A percentile compares a stretch with the other conserved stretches of the same genome.
phyloP scores from a whole-genome alignment of 2,797 vertebrate species.

The Coluber constrictor region DNA sequence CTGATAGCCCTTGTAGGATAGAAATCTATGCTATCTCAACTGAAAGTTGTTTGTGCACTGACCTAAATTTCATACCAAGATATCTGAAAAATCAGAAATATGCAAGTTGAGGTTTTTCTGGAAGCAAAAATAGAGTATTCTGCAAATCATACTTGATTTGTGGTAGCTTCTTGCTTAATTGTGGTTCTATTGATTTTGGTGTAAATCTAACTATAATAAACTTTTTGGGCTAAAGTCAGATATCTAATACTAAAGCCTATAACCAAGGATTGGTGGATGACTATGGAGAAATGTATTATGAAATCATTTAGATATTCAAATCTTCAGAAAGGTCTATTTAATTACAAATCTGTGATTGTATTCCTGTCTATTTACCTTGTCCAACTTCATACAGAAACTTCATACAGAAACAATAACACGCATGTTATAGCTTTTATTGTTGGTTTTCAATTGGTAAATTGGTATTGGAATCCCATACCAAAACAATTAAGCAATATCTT shows the following conservation, averaged over 20 bases:
- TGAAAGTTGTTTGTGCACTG: neutral
- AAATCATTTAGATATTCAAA: neutral
- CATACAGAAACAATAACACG: neutral
- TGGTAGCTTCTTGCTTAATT: neutral
- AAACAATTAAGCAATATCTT: slow-evolving; percentile 20
- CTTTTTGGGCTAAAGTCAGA: neutral
- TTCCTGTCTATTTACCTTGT: neutral
- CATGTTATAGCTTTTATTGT: neutral
- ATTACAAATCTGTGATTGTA: neutral
- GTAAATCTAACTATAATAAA: neutral
- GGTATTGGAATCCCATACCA: neutral
- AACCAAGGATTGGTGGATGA: neutral
- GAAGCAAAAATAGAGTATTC: neutral
- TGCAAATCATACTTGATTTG: neutral
- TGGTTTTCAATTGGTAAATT: slow-evolving; percentile 8
- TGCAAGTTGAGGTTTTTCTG: neutral
- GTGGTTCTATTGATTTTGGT: slow-evolving; percentile 5
- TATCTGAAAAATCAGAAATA: neutral
- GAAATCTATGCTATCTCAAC: neutral
- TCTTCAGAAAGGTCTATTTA: neutral
- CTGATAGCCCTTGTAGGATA: too few species aligned
- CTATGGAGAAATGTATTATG: neutral
- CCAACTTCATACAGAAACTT: neutral
- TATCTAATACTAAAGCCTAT: neutral
- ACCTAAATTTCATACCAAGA: neutral